Evolutionary conservation across 2,797 vertebrate species (phyloP), one percentile per base, ranked within the genome.

Genomic region (Acanthiza pusilla): DNA sequence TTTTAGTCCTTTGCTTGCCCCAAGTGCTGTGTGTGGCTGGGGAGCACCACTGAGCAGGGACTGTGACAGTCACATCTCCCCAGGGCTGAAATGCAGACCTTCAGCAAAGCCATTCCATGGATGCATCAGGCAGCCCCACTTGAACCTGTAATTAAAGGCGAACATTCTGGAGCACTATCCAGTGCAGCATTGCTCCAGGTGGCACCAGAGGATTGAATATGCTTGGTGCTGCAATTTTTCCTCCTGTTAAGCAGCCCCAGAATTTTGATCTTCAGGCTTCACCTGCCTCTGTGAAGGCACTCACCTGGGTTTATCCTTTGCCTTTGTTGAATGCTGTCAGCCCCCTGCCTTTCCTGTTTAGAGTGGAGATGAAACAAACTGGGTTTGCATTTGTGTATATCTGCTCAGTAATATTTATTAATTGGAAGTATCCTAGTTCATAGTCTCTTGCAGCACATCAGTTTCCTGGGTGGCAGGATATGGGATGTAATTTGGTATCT

Each of bases 151-250:
- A 26, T 60, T 40, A 16, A 72, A 75, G 42, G 62, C 58, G 75
- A 72, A 76, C 13, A 11, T 23, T 23, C 45, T 40, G 45, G 55
- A 89, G 73, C 23, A 13, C 21, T 30, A 0, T 27, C 21, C 43
- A 48, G 38, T 0, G 2, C 81, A 85, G 36, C 34, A 4, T n/a
- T 91, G 79, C 89, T 95, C 66, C 79, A 86, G 91, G 62, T 89
- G 94, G 91, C 85, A 94, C 85, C 70, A 94, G 82, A 91, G 85
- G 42, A 34, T 18, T 76, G 85, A 63, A 91, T 65, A 74, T 63
- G 29, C 21, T 85, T 0, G 0, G 4, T 65, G 73, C 72, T 91
- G 85, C 47, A n/a, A 4, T 58, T 71, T 47, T 91, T 58, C 54
- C 73, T 94, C 18, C 34, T 0, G 0, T 11, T 51, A 32, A 75